Evolutionary conservation across 2,113 vertebrate species (phyloP).

Genomic region (Solea solea): DNA sequence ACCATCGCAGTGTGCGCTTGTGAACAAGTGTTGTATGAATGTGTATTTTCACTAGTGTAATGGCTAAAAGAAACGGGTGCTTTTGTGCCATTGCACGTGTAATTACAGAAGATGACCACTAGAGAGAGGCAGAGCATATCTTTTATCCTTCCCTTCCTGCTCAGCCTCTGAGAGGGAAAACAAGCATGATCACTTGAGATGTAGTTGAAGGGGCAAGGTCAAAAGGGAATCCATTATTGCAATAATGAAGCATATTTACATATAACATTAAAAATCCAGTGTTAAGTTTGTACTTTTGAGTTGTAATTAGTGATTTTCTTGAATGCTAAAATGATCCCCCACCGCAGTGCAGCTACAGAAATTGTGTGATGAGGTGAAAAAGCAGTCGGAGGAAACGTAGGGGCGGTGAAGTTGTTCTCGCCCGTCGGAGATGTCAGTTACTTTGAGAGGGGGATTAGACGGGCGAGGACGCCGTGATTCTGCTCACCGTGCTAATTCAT

Average conservation of each 20-base stretch:
- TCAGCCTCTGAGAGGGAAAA: neutral
- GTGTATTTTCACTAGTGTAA: neutral
- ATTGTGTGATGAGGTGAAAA: neutral
- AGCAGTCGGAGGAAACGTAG: neutral
- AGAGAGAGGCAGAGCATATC: slow-evolving; percentile 42
- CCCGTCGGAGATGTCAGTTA: neutral
- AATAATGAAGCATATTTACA: neutral
- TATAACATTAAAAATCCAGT: neutral
- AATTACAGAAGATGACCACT: slow-evolving; percentile 4
- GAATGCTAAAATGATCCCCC: no score
- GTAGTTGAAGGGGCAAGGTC: accelerated
- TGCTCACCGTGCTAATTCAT: slow-evolving; percentile 12
- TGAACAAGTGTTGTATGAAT: neutral
- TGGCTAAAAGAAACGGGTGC: neutral
- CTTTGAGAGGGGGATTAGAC: neutral
- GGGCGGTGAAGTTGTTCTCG: neutral
- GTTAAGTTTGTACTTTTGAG: no score
- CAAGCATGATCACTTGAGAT: neutral
- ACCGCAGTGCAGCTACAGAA: neutral
- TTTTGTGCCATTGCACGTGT: neutral
- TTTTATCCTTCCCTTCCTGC: accelerated
- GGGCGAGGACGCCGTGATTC: neutral
- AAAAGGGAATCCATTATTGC: neutral
- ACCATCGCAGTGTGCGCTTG: neutral
- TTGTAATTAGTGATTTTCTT: no score